These are phyloP conservation scores for Cantharis nigra DNA, from an alignment of 2,888 invertebrate species.

Conservation along the genomic window DNA sequence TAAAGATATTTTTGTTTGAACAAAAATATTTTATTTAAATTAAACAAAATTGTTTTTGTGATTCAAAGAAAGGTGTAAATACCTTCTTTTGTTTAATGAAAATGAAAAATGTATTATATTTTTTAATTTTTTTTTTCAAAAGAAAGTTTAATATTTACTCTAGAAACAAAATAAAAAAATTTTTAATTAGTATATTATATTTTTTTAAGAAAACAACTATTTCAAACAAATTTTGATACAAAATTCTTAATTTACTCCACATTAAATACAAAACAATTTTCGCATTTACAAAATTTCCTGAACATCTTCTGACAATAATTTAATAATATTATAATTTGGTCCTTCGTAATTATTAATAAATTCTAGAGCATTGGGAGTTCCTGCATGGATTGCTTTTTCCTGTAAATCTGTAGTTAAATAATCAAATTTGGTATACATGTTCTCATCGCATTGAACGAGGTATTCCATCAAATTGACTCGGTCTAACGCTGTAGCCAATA, in stretches of 20 bases:
- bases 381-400: neutral
- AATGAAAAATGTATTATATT: too few species aligned
- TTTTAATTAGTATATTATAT: too few species aligned
- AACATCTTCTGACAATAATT: neutral
- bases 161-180: too few species aligned
- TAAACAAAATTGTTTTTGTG: too few species aligned
- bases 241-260: neutral
- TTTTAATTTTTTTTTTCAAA: too few species aligned
- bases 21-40: too few species aligned
- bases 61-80: too few species aligned
- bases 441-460: neutral
- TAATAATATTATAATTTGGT: neutral
- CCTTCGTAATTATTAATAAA: neutral
- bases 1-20: too few species aligned
- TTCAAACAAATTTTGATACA: neutral
- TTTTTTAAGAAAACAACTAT: too few species aligned
- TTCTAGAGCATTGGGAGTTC: neutral
- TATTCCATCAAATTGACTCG: neutral
- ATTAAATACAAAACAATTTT: neutral
- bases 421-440: neutral
- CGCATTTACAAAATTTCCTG: neutral
- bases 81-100: too few species aligned
- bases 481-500: neutral
- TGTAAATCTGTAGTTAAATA: neutral
- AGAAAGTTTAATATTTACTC: too few species aligned